Evolutionary conservation across 2,113 vertebrate species (phyloP).

Genomic region (Empidonax alnorum): DNA sequence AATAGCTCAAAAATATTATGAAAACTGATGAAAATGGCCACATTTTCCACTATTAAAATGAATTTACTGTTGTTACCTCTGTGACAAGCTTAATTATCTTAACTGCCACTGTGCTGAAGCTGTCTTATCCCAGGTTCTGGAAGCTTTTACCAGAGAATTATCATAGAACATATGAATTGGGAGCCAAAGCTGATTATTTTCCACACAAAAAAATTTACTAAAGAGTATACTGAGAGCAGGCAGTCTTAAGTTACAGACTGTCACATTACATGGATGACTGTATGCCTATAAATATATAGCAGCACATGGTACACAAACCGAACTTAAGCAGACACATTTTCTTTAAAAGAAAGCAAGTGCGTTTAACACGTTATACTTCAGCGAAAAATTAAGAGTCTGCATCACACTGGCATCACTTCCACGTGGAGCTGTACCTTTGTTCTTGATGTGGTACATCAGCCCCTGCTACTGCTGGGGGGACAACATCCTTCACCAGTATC

Average conservation of each 20-base stretch:
- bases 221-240: neutral
- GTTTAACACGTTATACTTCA: neutral
- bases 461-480: neutral
- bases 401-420: neutral
- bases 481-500: neutral
- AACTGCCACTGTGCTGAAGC: neutral
- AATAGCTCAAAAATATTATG: neutral
- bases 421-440: accelerated
- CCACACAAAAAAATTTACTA: neutral
- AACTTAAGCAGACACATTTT: neutral
- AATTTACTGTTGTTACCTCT: neutral
- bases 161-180: neutral
- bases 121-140: neutral
- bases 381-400: neutral
- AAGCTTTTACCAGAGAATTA: neutral
- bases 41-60: neutral
- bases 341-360: neutral
- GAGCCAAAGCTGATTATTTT: neutral
- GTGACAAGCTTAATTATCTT: neutral
- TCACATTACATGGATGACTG: neutral
- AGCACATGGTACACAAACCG: neutral
- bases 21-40: neutral
- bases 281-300: neutral
- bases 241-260: neutral
- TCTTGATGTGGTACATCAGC: neutral